Conservation (phyloP, 2,113 vertebrate genomes). For the Fregata magnificens region DNA sequence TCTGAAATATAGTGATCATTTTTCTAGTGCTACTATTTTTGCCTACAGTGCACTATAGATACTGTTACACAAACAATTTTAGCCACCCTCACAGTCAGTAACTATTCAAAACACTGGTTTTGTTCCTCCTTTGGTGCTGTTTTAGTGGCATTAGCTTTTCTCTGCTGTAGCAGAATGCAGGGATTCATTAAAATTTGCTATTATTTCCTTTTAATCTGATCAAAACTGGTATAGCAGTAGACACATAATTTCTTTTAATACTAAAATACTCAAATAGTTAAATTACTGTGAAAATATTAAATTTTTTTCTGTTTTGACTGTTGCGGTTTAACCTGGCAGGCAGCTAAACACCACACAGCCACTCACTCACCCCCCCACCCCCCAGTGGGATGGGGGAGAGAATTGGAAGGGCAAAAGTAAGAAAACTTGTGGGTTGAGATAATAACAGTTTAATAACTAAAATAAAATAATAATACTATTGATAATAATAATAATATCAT, state of each 20-base stretch:
- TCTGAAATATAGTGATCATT: not conserved
- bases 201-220: slow-evolving; percentile 10
- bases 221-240: not conserved
- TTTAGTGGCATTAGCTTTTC: not conserved
- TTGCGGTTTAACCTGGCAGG: too few relatives aligned
- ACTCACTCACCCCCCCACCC: too few relatives aligned
- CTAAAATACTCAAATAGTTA: not conserved
- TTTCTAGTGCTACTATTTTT: not conserved
- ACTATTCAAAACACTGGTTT: not conserved
- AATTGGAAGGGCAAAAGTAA: too few relatives aligned
- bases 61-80: not conserved
- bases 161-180: not conserved
- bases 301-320: too few relatives aligned
- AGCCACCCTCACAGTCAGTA: not conserved
- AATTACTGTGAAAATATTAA: not conserved
- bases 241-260: not conserved
- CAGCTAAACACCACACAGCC: too few relatives aligned
- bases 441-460: too few relatives aligned
- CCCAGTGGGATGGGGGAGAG: too few relatives aligned
- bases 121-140: not conserved
- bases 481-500: too few relatives aligned
- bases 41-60: not conserved
- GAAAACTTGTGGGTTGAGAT: too few relatives aligned
- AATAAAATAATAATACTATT: too few relatives aligned
- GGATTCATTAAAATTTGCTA: not conserved